A percentile compares a stretch with the other conserved stretches of the same genome.
Evolutionary conservation across 2,888 invertebrate genomes (phyloP).

Genomic region (Hesperia comma): DNA sequence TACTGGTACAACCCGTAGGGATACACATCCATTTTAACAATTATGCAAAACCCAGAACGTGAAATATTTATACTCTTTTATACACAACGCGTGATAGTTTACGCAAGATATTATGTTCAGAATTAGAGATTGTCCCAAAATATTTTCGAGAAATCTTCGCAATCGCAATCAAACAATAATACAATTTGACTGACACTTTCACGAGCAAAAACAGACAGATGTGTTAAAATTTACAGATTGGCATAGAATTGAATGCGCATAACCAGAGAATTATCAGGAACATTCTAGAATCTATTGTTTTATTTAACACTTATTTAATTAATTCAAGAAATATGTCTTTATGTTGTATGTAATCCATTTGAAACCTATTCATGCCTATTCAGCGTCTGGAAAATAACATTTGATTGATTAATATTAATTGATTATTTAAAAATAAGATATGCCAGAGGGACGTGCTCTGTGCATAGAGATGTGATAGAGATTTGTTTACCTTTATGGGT

Average conservation of each 20-base stretch:
- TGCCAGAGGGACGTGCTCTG: too few relatives aligned
- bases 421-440: too few relatives aligned
- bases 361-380: too few relatives aligned
- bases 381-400: too few relatives aligned
- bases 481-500: too few relatives aligned
- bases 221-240: conserved; percentile 13
- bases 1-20: conserved; percentile 67
- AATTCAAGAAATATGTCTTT: too few relatives aligned
- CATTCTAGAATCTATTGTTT: conserved; percentile 18
- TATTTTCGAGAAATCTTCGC: conserved; percentile 27
- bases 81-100: neutral
- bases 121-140: conserved; percentile 13
- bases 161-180: conserved; percentile 34
- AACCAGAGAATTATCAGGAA: conserved; percentile 12
- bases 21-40: conserved; percentile 68
- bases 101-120: conserved; percentile 5
- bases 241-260: neutral
- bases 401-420: too few relatives aligned
- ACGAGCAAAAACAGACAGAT: conserved; percentile 7
- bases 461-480: too few relatives aligned
- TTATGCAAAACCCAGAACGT: neutral
- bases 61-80: neutral
- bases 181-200: conserved; percentile 40
- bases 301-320: neutral
- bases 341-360: too few relatives aligned